phyloP scores from a whole-genome alignment of 2,888 invertebrate genomes.

The Drosophila birchii region DNA sequence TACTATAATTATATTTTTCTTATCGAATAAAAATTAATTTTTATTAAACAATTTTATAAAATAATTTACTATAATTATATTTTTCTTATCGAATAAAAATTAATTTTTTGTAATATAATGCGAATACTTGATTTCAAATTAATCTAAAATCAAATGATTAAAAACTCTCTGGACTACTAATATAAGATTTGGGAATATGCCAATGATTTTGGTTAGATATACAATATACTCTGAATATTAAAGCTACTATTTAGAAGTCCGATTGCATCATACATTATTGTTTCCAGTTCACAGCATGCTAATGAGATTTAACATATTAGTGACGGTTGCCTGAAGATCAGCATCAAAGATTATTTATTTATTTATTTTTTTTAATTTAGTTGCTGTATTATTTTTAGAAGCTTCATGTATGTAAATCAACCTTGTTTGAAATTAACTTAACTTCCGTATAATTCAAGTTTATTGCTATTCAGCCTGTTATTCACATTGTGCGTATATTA shows the following conservation, averaged over 20 bases:
- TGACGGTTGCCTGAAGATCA: background rate
- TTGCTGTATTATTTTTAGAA: background rate
- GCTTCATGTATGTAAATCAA: background rate
- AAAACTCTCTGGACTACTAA: background rate
- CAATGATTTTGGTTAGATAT: background rate
- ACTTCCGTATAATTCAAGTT: conserved; percentile 17
- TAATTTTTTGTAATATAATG: background rate
- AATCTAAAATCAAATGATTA: background rate
- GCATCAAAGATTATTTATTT: background rate
- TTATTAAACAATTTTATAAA: too few relatives aligned
- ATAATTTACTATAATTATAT: background rate
- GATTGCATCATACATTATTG: background rate
- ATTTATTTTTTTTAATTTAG: background rate
- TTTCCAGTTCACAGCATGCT: conserved; percentile 5
- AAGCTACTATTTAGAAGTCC: background rate
- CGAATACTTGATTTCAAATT: background rate
- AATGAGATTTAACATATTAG: conserved; percentile 6
- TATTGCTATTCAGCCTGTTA: conserved; percentile 35
- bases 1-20: too few relatives aligned
- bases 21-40: background rate
- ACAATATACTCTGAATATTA: background rate
- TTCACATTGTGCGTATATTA: conserved; percentile 42
- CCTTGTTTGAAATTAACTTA: background rate
- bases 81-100: background rate
- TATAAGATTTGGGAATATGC: background rate